Conservation (phyloP, 2,113 vertebrate species). For the Leiothrix lutea region DNA sequence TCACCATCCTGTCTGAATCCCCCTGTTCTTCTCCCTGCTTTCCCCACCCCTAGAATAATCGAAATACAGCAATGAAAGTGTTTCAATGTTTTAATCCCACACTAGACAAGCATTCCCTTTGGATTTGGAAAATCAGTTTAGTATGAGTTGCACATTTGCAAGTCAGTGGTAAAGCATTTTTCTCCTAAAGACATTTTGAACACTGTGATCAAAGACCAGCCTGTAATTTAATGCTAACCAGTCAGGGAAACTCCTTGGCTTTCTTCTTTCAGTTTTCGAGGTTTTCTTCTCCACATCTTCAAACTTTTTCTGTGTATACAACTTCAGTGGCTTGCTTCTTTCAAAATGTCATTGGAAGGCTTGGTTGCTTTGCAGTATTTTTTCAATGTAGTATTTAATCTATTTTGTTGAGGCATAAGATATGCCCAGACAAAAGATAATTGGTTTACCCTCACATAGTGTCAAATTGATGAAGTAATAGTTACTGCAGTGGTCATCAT, state of each 20-base stretch:
- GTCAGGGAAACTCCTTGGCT: background rate
- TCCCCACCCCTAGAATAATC: background rate
- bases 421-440: background rate
- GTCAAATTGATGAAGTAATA: background rate
- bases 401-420: background rate
- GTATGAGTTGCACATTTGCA: background rate
- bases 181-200: background rate
- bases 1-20: background rate
- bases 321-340: background rate
- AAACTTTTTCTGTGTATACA: background rate
- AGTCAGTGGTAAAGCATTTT: background rate
- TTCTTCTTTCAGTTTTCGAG: background rate
- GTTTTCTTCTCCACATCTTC: background rate
- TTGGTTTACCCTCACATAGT: background rate
- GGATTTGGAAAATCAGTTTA: background rate
- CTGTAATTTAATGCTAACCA: background rate
- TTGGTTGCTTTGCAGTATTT: background rate
- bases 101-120: background rate
- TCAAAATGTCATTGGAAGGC: background rate
- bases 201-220: background rate
- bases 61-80: background rate
- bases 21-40: background rate
- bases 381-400: background rate
- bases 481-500: background rate
- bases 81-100: background rate